Evolutionary conservation across 2,888 invertebrate species (phyloP), one percentile per base, ranked within the genome.

Genomic region (Dexiosoma caninum): DNA sequence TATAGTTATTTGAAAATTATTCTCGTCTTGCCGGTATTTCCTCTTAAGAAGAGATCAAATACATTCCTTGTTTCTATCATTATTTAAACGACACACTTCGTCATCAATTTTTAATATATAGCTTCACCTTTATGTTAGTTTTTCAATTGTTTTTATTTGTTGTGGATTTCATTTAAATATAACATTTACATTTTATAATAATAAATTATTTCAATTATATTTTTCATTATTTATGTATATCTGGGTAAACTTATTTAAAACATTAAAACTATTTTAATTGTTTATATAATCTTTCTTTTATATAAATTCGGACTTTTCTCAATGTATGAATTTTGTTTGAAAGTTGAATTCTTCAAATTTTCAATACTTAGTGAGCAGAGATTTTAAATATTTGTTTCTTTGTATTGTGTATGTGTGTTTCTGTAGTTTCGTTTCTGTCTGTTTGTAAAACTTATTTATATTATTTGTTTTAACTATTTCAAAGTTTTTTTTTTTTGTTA

Each of bases 271-370:
- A 55, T 79, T 72, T 70, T 76, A 53, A 77, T 71, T 66, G 46
- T 72, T 70, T 80, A 44, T 77, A 77, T 76, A 60, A 53, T 81
- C 19, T 57, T 66, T 79, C 78, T 72, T 70, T 62, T 59, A 78
- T 83, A 86, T 87, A 87, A 87, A 87, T 87, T 87, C 88, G 87
- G 87, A 87, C 87, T 87, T 87, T 86, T 83, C 57, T 78, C 74
- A 74, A 67, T 83, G 85, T 84, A 85, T 86, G 53, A 53, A 37
- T 67, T 46, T 12, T 67, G 23, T 30, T 57, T 44, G n/a, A 30
- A 21, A 57, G 30, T 67, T 55, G 19, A 19, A 14, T 44, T 44
- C 32, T 64, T 64, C 23, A 83, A 82, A 82, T 82, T 83, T 82
- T 82, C 78, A 78, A 69, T 81, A 84, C 83, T 86, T 82, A 84